Conservation (phyloP, 2,888 invertebrate species). For the Amphimallon solstitiale region DNA sequence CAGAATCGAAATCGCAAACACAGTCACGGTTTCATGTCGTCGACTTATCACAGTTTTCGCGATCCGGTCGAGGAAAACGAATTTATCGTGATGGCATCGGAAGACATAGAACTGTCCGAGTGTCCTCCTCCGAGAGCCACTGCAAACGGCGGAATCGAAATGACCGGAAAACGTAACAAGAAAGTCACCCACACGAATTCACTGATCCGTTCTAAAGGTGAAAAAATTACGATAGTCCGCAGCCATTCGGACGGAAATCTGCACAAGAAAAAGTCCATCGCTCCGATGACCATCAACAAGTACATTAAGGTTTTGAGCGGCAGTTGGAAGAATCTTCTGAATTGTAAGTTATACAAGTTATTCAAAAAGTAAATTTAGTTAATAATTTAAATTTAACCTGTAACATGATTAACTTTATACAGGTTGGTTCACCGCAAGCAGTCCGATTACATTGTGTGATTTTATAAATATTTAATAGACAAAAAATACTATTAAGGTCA, state of each 20-base stretch:
- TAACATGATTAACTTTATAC: no score
- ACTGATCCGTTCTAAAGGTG: constrained; percentile 55
- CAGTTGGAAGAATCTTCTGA: constrained; percentile 82
- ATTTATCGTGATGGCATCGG: constrained; percentile 51
- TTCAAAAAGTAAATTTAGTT: background rate
- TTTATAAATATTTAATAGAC: no score
- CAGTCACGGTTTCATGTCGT: constrained; percentile 60
- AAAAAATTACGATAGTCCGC: constrained; percentile 66
- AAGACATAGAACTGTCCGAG: constrained; percentile 54
- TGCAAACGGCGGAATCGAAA: constrained; percentile 35
- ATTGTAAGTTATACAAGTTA: constrained; percentile 71
- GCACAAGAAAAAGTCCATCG: constrained; percentile 53
- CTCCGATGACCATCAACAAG: constrained; percentile 68
- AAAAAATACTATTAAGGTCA: no score
- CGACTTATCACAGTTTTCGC: constrained; percentile 69
- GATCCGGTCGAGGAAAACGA: constrained; percentile 67
- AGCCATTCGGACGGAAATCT: constrained; percentile 81
- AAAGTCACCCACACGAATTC: constrained; percentile 64
- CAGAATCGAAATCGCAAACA: constrained; percentile 46
- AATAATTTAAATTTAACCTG: background rate
- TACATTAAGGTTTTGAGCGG: constrained; percentile 80
- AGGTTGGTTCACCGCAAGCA: no score
- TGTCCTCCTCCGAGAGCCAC: constrained; percentile 31
- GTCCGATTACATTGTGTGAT: no score
- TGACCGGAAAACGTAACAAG: constrained; percentile 46